A percentile compares a stretch with the other conserved stretches of the same genome.
phyloP scores from a whole-genome alignment of 2,797 vertebrate genomes.

The Cirrhinus molitorella region DNA sequence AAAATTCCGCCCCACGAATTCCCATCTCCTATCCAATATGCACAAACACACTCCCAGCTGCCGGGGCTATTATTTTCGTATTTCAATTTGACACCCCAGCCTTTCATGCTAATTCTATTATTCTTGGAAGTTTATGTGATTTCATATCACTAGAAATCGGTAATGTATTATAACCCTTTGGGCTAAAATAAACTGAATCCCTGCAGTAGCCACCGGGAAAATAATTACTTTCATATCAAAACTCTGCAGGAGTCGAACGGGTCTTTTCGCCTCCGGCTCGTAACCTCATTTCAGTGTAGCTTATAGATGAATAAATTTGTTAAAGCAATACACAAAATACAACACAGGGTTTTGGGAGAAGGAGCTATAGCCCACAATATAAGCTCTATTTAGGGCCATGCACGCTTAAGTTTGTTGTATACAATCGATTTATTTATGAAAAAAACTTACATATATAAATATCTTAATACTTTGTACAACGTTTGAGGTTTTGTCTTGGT shows the following conservation, averaged over 20 bases:
- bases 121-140: constrained; percentile 99
- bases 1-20: constrained; percentile 99
- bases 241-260: constrained; percentile 99
- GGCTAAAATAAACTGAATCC: constrained; percentile 97
- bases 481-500: constrained; percentile 85
- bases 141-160: constrained; percentile 99
- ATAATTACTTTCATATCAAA: constrained; percentile 99
- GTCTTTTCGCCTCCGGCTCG: constrained; percentile 96
- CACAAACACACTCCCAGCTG: constrained; percentile 98
- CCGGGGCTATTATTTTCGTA: constrained; percentile 99
- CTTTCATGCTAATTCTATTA: constrained; percentile 99
- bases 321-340: constrained; percentile 97
- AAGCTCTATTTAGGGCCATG: constrained; percentile 80
- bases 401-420: constrained; percentile 86
- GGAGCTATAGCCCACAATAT: constrained; percentile 72
- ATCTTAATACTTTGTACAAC: constrained; percentile 98
- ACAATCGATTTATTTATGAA: constrained; percentile 99
- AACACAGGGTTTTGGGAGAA: constrained; percentile 82
- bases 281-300: constrained; percentile 91
- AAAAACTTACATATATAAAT: constrained; percentile 99
- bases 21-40: constrained; percentile 97
- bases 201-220: constrained; percentile 99
- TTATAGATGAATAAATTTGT: constrained; percentile 98
- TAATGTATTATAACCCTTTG: constrained; percentile 99
- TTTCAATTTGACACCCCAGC: constrained; percentile 99